These are phyloP conservation scores for Lineus longissimus DNA, from an alignment of 1,140 invertebrate genomes.

Conservation along the genomic window DNA sequence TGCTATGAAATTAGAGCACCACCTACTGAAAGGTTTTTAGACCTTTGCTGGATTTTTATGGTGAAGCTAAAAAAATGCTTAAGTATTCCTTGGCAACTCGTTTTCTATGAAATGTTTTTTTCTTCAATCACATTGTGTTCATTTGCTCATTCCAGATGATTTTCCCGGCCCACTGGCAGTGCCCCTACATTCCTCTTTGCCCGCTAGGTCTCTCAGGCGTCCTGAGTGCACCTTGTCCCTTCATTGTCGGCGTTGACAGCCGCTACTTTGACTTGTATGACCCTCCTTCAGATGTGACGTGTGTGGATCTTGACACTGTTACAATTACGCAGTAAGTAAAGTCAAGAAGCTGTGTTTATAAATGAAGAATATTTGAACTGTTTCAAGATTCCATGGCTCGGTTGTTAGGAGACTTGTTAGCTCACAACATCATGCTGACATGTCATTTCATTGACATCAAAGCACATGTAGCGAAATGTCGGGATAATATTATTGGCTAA, in stretches of 20 bases:
- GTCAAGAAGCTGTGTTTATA: background rate
- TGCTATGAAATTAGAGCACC: too few species aligned
- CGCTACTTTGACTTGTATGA: constrained; percentile 97
- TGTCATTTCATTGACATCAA: too few species aligned
- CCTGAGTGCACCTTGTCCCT: constrained; percentile 92
- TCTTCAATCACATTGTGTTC: too few species aligned
- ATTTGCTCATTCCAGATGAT: constrained; percentile 63
- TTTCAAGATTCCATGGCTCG: background rate
- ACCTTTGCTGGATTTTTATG: too few species aligned
- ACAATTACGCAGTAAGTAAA: constrained; percentile 60
- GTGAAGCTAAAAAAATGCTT: too few species aligned
- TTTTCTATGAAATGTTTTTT: too few species aligned
- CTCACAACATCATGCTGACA: background rate
- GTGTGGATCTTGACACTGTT: constrained; percentile 97
- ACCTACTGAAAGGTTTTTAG: too few species aligned
- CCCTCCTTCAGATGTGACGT: constrained; percentile 92
- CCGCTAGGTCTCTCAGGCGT: constrained; percentile 81
- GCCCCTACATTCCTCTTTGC: constrained; percentile 98
- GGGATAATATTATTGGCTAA: too few species aligned
- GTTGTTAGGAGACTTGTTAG: background rate
- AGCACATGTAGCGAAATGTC: too few species aligned
- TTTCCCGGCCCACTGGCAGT: constrained; percentile 99
- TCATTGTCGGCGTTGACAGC: constrained; percentile 78
- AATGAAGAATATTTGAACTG: background rate
- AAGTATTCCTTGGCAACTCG: too few species aligned